Percentiles rank a stretch among this genome's conserved stretches.
These are phyloP conservation scores for Iguana delicatissima DNA, from an alignment of 2,797 vertebrate species.

Conservation along the genomic window DNA sequence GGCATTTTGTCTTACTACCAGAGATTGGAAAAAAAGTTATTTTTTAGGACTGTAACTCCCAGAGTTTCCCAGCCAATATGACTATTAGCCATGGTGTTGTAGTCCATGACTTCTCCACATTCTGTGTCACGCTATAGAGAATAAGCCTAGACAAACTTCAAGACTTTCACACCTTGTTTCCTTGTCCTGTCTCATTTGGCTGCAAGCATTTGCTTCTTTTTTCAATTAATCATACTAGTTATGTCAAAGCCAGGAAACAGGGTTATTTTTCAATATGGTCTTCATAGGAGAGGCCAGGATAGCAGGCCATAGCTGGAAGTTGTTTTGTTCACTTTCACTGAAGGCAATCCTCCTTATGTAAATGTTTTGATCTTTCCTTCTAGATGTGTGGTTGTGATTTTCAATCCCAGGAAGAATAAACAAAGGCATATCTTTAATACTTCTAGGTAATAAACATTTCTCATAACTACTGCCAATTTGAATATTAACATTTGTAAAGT, in stretches of 20 bases:
- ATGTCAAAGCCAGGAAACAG: neutral
- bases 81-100: no score
- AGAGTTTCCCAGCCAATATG: no score
- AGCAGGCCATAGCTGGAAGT: neutral
- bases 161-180: no score
- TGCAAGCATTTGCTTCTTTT: neutral
- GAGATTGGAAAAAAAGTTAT: neutral
- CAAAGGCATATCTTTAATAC: constrained; percentile 89
- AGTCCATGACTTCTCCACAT: neutral
- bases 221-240: neutral
- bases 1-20: no score
- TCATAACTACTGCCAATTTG: neutral
- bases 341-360: neutral
- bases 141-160: neutral
- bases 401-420: constrained; percentile 84
- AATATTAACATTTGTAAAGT: neutral
- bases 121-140: no score
- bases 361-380: constrained; percentile 15
- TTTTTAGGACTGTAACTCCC: neutral
- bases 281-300: neutral
- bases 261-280: neutral
- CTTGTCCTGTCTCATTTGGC: neutral
- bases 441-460: constrained; percentile 80
- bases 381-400: constrained; percentile 90
- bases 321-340: neutral